phyloP scores from a whole-genome alignment of 2,113 vertebrate species.

The Eupsittula cactorum region DNA sequence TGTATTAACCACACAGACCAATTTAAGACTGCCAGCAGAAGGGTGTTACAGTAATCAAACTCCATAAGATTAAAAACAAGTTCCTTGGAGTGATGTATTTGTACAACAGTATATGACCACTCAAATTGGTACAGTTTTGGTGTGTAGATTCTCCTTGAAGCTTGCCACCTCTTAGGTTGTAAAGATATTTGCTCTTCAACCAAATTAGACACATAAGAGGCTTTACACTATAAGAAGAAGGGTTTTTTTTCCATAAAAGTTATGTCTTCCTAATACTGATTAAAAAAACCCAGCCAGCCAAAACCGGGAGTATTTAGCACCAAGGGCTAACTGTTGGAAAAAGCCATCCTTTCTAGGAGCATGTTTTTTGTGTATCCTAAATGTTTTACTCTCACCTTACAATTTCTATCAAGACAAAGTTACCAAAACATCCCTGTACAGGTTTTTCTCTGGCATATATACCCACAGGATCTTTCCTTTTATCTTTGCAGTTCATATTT shows the following conservation, averaged over 20 bases:
- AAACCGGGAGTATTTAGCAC: not conserved
- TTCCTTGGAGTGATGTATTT: not conserved
- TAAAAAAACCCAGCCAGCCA: not conserved
- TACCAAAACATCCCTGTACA: not conserved
- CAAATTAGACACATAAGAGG: not conserved
- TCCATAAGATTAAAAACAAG: not conserved
- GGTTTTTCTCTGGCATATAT: not conserved
- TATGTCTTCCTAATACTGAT: not conserved
- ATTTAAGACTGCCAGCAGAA: not conserved
- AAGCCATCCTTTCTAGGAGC: not conserved
- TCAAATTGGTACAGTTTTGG: not conserved
- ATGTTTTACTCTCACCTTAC: not conserved
- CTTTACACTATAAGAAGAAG: not conserved
- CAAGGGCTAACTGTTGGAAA: not conserved
- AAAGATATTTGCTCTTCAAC: constrained; percentile 16
- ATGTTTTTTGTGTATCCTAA: not conserved
- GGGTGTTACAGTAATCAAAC: not conserved
- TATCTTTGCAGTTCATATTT: not conserved
- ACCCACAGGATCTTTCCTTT: not conserved
- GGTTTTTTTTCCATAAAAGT: not conserved
- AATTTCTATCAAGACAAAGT: not conserved
- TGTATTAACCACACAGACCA: not conserved
- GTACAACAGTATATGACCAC: not conserved
- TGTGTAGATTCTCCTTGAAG: not conserved
- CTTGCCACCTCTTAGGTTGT: not conserved